Base-by-base conservation (phyloP, 2,113 vertebrate genomes). In the Rissa tridactyla region DNA sequence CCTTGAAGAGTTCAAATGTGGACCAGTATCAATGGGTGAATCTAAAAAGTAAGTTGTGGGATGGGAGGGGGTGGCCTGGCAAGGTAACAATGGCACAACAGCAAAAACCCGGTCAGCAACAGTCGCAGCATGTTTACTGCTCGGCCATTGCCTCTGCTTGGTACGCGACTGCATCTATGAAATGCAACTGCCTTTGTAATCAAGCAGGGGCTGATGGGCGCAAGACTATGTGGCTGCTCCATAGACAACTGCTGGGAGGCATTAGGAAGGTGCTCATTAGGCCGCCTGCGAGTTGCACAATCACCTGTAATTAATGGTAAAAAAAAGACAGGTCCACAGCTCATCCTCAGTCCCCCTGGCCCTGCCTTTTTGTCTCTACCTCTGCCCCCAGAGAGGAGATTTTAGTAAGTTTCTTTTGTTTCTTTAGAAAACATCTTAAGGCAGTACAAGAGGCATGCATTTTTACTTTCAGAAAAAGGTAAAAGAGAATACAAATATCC, bases 401-500 rank as follows among this genome's bases (percentile, higher is more conserved):
- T 94, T 76, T 78, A 36, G 15, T 32, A 64, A 29, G 21, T 86
- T 95, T 90, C 47, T 94, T 70, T 78, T 68, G 40, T 90, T 88
- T 92, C 88, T 84, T 95, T 57, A 94, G 71, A 69, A 91, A 85
- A 86, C 26, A 69, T 88, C 66, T 95, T 80, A 82, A 61, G 42
- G 46, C 49, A 80, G 57, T 90, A 68, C 49, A 86, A 82, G 54
- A 92, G 25, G 27, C 71, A 68, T 47, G 61, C 62, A 73, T 91
- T 94, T 91, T 82, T 95, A 36, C 70, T 82, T 91, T 73, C 65
- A 88, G 69, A 82, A 93, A 62, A 89, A 72, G 27, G 82, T 47
- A 86, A 64, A 81, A 49, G 49, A 86, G 82, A 94, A 90, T 94
- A 95, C 85, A 95, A 90, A 89, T 72, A 88, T 69, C 76, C 62